phyloP scores from a whole-genome alignment of 2,888 invertebrate genomes.

The Tryphoninae sp. region DNA sequence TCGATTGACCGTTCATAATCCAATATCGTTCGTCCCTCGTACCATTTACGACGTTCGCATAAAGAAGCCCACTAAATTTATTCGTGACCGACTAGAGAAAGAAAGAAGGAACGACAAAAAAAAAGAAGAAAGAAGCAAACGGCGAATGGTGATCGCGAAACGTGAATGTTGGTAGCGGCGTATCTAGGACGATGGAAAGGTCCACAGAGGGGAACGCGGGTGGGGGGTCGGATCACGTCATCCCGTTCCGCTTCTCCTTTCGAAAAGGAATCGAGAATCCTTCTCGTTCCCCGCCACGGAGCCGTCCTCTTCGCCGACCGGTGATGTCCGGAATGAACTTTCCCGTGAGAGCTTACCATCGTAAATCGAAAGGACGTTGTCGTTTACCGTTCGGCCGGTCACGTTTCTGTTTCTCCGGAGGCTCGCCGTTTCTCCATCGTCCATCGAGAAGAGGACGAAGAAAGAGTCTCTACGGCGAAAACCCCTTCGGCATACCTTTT shows the following conservation, averaged over 20 bases:
- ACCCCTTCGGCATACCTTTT: slow-evolving; percentile 23
- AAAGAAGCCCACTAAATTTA: too few relatives aligned
- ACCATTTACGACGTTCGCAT: too few relatives aligned
- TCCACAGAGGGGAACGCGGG: background rate
- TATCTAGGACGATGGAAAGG: slow-evolving; percentile 23
- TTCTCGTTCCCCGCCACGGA: slow-evolving; percentile 16
- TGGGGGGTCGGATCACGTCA: slow-evolving; percentile 44
- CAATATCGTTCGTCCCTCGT: too few relatives aligned
- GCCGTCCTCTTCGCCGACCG: slow-evolving; percentile 27
- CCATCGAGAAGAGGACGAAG: slow-evolving; percentile 29
- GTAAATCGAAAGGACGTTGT: slow-evolving; percentile 69
- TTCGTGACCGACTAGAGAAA: background rate
- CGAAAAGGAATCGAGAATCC: slow-evolving; percentile 56
- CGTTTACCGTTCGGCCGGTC: slow-evolving; percentile 68
- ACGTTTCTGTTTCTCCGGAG: slow-evolving; percentile 65
- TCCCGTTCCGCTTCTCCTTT: slow-evolving; percentile 47
- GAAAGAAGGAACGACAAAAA: background rate
- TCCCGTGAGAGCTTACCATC: slow-evolving; percentile 67
- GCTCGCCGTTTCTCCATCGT: slow-evolving; percentile 39
- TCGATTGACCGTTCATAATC: too few relatives aligned
- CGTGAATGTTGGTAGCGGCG: slow-evolving; percentile 16
- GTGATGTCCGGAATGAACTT: slow-evolving; percentile 62
- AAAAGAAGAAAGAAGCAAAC: background rate
- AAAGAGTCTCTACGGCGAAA: slow-evolving; percentile 34
- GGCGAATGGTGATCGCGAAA: background rate